Percentiles rank a stretch among this genome's conserved stretches.
Conservation (phyloP, 2,113 vertebrate genomes). For the Oplegnathus fasciatus region DNA sequence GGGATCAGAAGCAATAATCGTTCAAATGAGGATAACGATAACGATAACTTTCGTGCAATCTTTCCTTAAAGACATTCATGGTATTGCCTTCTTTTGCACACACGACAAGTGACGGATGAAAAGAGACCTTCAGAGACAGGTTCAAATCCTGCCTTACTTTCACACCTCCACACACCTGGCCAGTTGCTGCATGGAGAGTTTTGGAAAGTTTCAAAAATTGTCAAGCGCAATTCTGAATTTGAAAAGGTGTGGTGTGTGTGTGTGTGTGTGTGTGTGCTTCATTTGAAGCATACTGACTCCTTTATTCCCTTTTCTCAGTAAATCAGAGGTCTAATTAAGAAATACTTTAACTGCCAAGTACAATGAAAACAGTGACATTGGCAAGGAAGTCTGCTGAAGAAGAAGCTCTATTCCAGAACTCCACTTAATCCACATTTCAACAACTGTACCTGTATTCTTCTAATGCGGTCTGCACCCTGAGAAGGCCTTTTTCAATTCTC, state of each 20-base stretch:
- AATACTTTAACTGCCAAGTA: background rate
- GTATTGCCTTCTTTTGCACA: background rate
- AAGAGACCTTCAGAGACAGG: background rate
- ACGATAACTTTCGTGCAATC: no score
- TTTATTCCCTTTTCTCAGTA: background rate
- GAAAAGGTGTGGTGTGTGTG: background rate
- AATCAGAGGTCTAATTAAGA: background rate
- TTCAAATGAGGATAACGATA: background rate
- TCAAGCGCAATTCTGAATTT: background rate
- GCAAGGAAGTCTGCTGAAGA: background rate
- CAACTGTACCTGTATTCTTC: background rate
- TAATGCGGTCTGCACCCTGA: background rate
- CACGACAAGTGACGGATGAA: background rate
- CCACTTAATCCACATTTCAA: slow-evolving; percentile 7
- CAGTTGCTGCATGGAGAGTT: no score
- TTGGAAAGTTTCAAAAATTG: background rate
- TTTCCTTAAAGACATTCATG: background rate
- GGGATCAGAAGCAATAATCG: background rate
- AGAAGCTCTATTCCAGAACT: background rate
- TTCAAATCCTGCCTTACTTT: background rate
- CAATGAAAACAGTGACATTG: background rate
- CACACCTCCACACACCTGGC: background rate
- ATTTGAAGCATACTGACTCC: background rate
- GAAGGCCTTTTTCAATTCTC: background rate
- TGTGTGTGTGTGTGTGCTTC: no score